A percentile compares a stretch with the other conserved stretches of the same genome.
Evolutionary conservation across 2,888 invertebrate species (phyloP).

Genomic region (Uloborus plumipes): DNA sequence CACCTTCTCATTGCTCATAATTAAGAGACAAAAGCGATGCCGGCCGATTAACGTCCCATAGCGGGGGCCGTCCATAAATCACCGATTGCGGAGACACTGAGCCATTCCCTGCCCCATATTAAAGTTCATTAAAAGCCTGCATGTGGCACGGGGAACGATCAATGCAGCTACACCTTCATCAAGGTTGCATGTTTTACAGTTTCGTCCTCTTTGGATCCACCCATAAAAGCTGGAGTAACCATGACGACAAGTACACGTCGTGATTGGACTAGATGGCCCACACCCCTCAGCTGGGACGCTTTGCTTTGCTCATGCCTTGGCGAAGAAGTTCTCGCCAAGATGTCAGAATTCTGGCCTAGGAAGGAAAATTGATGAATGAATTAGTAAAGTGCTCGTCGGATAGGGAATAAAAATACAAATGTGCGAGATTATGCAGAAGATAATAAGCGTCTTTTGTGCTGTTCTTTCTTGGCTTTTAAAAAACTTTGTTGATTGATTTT

Average conservation of each 20-base stretch:
- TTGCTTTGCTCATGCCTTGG: conserved; percentile 5
- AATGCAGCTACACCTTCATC: conserved; percentile 50
- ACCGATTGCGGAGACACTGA: neutral
- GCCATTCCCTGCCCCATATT: neutral
- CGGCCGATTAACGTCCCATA: too few relatives aligned
- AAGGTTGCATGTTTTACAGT: conserved; percentile 59
- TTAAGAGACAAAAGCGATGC: too few relatives aligned
- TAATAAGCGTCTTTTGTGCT: too few relatives aligned
- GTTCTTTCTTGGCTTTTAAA: too few relatives aligned
- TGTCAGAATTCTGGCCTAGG: too few relatives aligned
- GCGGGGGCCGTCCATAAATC: too few relatives aligned
- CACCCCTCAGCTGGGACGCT: conserved; percentile 47
- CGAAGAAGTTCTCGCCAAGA: conserved; percentile 16
- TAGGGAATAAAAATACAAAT: too few relatives aligned
- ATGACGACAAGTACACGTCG: conserved; percentile 39
- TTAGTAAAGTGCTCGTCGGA: too few relatives aligned
- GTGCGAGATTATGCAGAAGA: too few relatives aligned
- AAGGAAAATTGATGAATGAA: too few relatives aligned
- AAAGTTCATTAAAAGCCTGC: conserved; percentile 55
- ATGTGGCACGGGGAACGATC: conserved; percentile 39
- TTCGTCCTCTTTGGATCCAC: conserved; percentile 55
- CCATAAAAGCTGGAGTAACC: conserved; percentile 57
- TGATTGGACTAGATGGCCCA: conserved; percentile 59
- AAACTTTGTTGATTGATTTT: too few relatives aligned
- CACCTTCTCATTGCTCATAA: too few relatives aligned